Evolutionary conservation across 2,797 vertebrate genomes (phyloP), one percentile per base, ranked within the genome.

Genomic region (Rhinogobio ventralis): DNA sequence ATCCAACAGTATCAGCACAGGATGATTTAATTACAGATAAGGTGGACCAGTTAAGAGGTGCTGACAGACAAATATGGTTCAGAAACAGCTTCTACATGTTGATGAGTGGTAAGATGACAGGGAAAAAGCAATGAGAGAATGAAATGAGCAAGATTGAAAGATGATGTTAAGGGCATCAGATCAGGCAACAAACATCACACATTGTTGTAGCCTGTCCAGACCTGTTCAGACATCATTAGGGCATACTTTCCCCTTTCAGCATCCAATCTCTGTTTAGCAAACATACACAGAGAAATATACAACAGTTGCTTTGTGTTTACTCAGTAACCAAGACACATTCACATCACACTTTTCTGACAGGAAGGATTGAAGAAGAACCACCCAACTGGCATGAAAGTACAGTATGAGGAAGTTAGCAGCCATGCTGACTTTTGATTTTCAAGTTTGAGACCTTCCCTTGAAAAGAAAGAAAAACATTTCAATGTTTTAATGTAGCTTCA

Each of bases 201-300:
- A 78, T 64, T 77, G 82, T 45, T 80, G 51, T 57, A 45, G 57
- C 79, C 79, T 64, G 49, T 86, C 71, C 83, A 85, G 85, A 51
- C 84, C 76, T 91, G 82, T 88, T 87, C 88, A 14, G 62, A 88
- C 75, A 72, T 88, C 74, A 86, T 83, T 88, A 83, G 57, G 75
- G 79, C 83, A 79, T 57, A 77, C 19, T 81, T 69, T 76, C 57
- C 68, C 11, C 68, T 82, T 72, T 86, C 62, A 80, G 85, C 68
- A 79, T 77, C 68, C 69, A 84, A 46, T 81, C 81, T 84, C 45
- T 78, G 25, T 76, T 85, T 89, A 78, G 64, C 82, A 81, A 87
- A 75, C 69, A 83, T 80, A 82, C 57, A 82, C 42, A 30, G 53
- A 28, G 60, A 79, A 79, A 85, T 79, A 85, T 82, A 83, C 62